Evolutionary conservation across 2,888 invertebrate species (phyloP), one percentile per base, ranked within the genome.

Genomic region (Pomacea canaliculata): DNA sequence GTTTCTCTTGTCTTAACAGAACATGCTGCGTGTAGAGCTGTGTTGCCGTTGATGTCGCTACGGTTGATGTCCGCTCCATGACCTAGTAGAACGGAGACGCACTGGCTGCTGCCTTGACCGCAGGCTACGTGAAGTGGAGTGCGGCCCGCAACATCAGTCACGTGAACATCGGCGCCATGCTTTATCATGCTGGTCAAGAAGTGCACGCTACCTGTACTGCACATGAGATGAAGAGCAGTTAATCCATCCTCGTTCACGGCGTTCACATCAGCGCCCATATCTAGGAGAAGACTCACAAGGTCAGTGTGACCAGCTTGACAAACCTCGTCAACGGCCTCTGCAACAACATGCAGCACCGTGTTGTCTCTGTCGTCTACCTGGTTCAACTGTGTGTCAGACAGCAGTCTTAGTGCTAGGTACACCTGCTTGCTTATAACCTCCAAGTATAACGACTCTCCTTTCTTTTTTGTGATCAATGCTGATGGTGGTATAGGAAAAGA

Each of bases 41-140:
- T n/a, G n/a, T n/a, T n/a, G n/a, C n/a, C n/a, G n/a, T n/a, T n/a
- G n/a, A n/a, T n/a, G n/a, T n/a, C n/a, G n/a, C n/a, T n/a, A n/a
- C n/a, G n/a, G n/a, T n/a, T n/a, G n/a, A n/a, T n/a, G n/a, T n/a
- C n/a, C n/a, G n/a, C n/a, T 18, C 85, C 85, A 62, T 81, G 71
- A 12, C 84, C 84, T 1, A 85, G 71, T 27, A 87, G 76, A 23
- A 87, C 78, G 51, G 82, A 79, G 0, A 81, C 82, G 7, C 82
- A 84, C 48, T 80, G 80, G 7, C 75, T 27, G 68, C 82, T 76
- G 13, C 80, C 79, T n/a, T 78, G 60, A 12, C 79, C 69, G 12
- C 82, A 82, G 12, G 85, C 85, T 19, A 81, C 76, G 76, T 86
- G 85, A 10, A 87, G 78, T 8, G 85, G 82, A 19, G 87, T 85